Conservation (phyloP, 2,888 invertebrate genomes). For the Cylloceria caligata region DNA sequence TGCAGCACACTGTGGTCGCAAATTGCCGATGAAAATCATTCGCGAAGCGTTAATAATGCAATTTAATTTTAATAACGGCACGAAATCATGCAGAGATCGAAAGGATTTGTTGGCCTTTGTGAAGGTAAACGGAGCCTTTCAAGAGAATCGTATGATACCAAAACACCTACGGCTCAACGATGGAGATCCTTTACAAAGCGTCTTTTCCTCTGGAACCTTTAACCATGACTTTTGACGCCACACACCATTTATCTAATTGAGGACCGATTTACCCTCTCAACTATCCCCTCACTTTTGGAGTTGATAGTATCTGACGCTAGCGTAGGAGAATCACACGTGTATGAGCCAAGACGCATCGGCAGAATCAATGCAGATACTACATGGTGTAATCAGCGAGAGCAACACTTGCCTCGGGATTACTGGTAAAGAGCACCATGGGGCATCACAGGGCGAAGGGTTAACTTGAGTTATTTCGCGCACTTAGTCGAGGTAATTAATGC, state of each 20-base stretch:
- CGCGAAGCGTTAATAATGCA: slow-evolving; percentile 80
- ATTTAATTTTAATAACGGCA: slow-evolving; percentile 80
- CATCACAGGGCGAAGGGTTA: slow-evolving; percentile 76
- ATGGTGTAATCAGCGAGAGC: slow-evolving; percentile 61
- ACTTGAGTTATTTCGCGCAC: slow-evolving; percentile 81
- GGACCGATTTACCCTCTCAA: slow-evolving; percentile 6
- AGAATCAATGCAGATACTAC: slow-evolving; percentile 34
- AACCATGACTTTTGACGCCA: not conserved
- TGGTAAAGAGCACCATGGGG: slow-evolving; percentile 54
- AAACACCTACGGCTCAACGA: slow-evolving; percentile 8
- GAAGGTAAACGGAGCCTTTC: not conserved
- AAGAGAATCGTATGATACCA: not conserved
- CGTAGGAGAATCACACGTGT: not conserved
- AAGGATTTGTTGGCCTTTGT: not conserved
- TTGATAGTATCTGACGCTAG: slow-evolving; percentile 1
- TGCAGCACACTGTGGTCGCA: slow-evolving; percentile 67
- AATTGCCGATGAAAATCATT: slow-evolving; percentile 79
- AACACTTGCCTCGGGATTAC: slow-evolving; percentile 51
- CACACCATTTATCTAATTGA: slow-evolving; percentile 26
- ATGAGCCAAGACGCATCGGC: slow-evolving; percentile 8
- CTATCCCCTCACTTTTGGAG: slow-evolving; percentile 29
- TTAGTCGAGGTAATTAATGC: slow-evolving; percentile 82
- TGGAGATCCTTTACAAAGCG: not conserved
- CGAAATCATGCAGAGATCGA: slow-evolving; percentile 7
- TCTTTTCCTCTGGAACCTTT: slow-evolving; percentile 1